Evolutionary conservation across 1,140 invertebrate genomes (phyloP).

Genomic region (Stratiolaelaps scimitus): DNA sequence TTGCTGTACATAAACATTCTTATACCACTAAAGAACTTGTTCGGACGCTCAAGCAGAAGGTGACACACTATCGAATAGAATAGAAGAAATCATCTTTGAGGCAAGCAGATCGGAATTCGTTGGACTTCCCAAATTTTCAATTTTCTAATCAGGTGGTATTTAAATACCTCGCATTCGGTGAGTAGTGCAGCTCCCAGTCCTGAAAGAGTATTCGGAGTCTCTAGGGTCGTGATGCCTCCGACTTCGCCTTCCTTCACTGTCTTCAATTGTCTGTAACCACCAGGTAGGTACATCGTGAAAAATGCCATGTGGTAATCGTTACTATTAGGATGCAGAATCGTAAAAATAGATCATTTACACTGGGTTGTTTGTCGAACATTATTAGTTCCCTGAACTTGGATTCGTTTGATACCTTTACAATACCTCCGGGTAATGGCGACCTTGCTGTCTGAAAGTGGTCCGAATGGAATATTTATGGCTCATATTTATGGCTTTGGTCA

Average conservation of each 20-base stretch:
- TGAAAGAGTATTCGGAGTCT: constrained; percentile 16
- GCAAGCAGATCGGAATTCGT: background rate
- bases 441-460: too few relatives aligned
- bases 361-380: too few relatives aligned
- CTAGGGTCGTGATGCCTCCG: constrained; percentile 8
- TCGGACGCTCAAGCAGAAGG: background rate
- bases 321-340: too few relatives aligned
- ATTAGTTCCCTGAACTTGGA: too few relatives aligned
- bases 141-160: background rate
- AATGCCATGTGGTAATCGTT: too few relatives aligned
- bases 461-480: too few relatives aligned
- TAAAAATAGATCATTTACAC: too few relatives aligned
- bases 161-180: constrained; percentile 22
- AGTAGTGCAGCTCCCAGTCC: constrained; percentile 14
- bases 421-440: too few relatives aligned
- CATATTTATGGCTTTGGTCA: too few relatives aligned
- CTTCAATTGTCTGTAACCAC: constrained; percentile 6
- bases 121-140: background rate
- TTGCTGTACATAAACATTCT: background rate
- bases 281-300: too few relatives aligned
- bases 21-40: background rate
- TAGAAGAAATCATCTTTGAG: background rate
- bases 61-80: background rate
- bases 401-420: too few relatives aligned
- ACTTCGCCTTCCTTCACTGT: constrained; percentile 20